A percentile compares a stretch with the other conserved stretches of the same genome.
Conservation (phyloP, 1,140 invertebrate genomes). For the Theocolax elegans region DNA sequence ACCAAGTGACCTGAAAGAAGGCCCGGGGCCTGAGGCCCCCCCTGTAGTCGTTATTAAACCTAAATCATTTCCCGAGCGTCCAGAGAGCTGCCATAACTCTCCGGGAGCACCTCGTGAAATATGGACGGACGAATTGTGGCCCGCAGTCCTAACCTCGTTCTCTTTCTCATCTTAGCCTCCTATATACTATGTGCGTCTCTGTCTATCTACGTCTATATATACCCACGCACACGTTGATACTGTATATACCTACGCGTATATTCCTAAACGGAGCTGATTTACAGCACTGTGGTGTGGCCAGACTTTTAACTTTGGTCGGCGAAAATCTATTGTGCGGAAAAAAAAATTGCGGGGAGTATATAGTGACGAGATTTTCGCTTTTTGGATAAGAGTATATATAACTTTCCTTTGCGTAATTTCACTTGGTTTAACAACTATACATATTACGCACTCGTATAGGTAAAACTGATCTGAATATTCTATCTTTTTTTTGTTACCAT, state of each 20-base stretch:
- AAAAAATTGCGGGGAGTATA: no score
- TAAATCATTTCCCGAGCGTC: constrained; percentile 40
- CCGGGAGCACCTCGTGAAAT: constrained; percentile 38
- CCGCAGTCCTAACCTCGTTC: constrained; percentile 32
- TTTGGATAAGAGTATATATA: no score
- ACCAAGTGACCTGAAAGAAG: constrained; percentile 31
- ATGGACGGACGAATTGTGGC: constrained; percentile 40
- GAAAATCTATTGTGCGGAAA: no score
- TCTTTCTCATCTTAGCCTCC: neutral
- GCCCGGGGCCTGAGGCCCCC: constrained; percentile 19
- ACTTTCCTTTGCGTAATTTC: no score
- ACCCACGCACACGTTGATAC: no score
- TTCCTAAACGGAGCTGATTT: constrained; percentile 42
- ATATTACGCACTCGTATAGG: no score
- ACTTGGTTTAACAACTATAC: no score
- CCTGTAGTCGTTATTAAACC: constrained; percentile 45
- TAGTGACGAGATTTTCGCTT: no score
- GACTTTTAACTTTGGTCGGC: neutral
- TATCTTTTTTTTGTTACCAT: no score
- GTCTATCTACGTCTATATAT: constrained; percentile 3
- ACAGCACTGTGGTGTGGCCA: neutral
- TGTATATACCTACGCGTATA: no score
- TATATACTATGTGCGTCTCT: neutral
- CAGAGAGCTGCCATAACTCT: constrained; percentile 12
- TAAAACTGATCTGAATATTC: no score